phyloP scores from a whole-genome alignment of 2,888 invertebrate genomes.

The Erannis defoliaria region DNA sequence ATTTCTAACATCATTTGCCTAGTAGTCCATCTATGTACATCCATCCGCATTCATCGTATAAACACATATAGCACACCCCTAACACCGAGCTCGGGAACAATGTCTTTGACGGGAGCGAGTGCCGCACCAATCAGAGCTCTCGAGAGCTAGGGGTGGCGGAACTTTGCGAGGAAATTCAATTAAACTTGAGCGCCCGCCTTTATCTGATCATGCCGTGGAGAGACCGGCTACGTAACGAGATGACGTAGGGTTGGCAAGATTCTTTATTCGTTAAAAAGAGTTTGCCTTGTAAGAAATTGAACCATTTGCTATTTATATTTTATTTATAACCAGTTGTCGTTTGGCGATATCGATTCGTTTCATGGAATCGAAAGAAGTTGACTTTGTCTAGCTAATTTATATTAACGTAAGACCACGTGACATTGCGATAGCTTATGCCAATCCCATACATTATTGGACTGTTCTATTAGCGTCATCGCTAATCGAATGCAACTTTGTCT shows the following conservation, averaged over 20 bases:
- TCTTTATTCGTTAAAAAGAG: neutral
- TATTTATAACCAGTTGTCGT: too few relatives aligned
- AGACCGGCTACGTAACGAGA: constrained; percentile 79
- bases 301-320: too few relatives aligned
- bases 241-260: constrained; percentile 63
- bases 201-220: constrained; percentile 81
- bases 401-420: too few relatives aligned
- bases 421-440: too few relatives aligned
- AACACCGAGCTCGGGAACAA: constrained; percentile 63
- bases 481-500: too few relatives aligned
- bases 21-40: constrained; percentile 54
- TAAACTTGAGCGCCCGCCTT: constrained; percentile 84
- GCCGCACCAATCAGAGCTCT: constrained; percentile 77
- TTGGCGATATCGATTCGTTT: too few relatives aligned
- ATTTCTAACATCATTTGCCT: constrained; percentile 41
- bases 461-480: too few relatives aligned
- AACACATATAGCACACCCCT: constrained; percentile 52
- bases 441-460: too few relatives aligned
- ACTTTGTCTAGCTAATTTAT: too few relatives aligned
- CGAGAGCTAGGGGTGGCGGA: constrained; percentile 74
- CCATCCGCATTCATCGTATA: constrained; percentile 35
- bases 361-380: too few relatives aligned
- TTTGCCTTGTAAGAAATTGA: too few relatives aligned
- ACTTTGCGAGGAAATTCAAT: constrained; percentile 84
- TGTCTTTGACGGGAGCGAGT: constrained; percentile 72